Conservation (phyloP, 2,888 invertebrate genomes). For the Lasioglossum oenotherae region DNA sequence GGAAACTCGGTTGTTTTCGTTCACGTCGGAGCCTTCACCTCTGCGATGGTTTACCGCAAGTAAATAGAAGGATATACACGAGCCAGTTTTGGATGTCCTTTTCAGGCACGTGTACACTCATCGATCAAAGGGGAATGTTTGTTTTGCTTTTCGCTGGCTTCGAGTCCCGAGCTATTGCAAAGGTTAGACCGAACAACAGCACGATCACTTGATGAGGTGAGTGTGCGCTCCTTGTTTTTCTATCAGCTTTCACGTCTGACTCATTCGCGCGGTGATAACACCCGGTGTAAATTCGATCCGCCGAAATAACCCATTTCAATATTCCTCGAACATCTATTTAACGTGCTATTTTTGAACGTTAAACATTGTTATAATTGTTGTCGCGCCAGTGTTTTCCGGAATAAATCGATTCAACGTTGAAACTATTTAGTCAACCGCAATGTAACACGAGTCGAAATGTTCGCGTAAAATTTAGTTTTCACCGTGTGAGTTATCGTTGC, state of each 20-base stretch:
- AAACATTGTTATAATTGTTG: not conserved
- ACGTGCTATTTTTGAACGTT: not conserved
- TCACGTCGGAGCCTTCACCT: not conserved
- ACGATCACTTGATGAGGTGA: conserved; percentile 60
- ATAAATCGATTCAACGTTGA: not conserved
- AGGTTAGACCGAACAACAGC: conserved; percentile 57
- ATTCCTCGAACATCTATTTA: not conserved
- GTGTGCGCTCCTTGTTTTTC: conserved; percentile 8
- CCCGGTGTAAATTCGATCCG: not conserved
- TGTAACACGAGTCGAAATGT: not conserved
- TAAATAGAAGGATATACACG: conserved; percentile 17
- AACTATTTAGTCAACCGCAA: not conserved
- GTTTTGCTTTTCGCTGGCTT: conserved; percentile 54
- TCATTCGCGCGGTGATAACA: conserved; percentile 24
- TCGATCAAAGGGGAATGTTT: conserved; percentile 66
- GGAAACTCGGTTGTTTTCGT: conserved; percentile 7
- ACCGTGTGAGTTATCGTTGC: not conserved
- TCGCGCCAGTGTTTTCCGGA: not conserved
- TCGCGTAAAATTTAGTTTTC: not conserved
- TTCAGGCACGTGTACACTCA: conserved; percentile 54
- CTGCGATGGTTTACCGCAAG: conserved; percentile 14
- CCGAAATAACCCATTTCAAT: not conserved
- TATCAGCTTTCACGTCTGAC: conserved; percentile 26
- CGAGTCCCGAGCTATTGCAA: conserved; percentile 47
- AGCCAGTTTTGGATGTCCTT: conserved; percentile 45